Evolutionary conservation across 2,797 vertebrate genomes (phyloP), one percentile per base, ranked within the genome.

Genomic region (Otus scops): DNA sequence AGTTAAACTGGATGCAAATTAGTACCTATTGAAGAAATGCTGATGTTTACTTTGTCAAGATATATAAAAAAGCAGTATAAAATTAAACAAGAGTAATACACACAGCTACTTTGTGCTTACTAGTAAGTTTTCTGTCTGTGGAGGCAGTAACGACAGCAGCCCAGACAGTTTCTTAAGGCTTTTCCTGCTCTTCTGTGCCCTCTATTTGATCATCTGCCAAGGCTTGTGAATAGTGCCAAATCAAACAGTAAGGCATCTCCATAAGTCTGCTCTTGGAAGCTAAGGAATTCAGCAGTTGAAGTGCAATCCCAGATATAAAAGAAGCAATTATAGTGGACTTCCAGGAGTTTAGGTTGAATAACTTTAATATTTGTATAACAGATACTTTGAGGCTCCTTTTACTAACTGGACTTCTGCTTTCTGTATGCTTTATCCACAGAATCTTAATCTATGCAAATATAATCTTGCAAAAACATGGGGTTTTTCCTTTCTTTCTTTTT

Each of bases 181-280:
- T 98, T 97, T 97, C 96, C 96, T 98, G 97, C 95, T 96, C 96
- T 95, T 95, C 94, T 93, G 61, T 98, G 97, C 97, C 96, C 97
- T 97, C 95, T 97, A 68, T 97, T 97, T 97, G 97, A 98, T 98
- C 96, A 85, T 93, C 94, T 97, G 97, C 98, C 98, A 97, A 97
- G 92, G 91, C 68, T 79, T 92, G 90, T 89, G 95, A 96, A 91
- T 39, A 68, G 92, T 95, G 98, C 98, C 98, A 98, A 98, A 97
- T 96, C 97, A 98, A 98, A 98, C 96, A 98, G 95, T 65, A 57
- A 93, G 93, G 95, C 92, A 95, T 97, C 95, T 96, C 96, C 95
- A 26, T 90, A 95, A 97, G 96, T 80, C 95, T 96, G 67, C 95
- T 94, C 95, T 95, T 93, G 95, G 96, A 97, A 96, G 75, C 71